These are phyloP conservation scores for Amyelois transitella DNA, from an alignment of 1,140 invertebrate genomes.

Conservation along the genomic window DNA sequence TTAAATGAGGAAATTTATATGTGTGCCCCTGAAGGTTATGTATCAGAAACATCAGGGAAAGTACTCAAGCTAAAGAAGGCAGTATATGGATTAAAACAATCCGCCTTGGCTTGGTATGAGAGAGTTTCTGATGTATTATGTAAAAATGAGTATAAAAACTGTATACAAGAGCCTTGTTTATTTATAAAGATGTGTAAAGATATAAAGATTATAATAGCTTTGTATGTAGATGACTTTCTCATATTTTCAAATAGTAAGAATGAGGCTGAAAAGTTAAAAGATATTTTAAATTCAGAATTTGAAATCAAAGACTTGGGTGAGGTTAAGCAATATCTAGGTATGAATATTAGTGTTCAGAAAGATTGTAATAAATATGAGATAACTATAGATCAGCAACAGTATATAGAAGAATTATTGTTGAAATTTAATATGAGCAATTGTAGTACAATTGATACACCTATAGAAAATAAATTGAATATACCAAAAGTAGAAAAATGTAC, in stretches of 20 bases:
- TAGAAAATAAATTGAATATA: too few species aligned
- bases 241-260: constrained; percentile 13
- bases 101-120: constrained; percentile 19
- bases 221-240: constrained; percentile 25
- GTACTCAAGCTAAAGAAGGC: constrained; percentile 21
- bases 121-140: constrained; percentile 19
- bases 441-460: too few species aligned
- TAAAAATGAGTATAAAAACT: constrained; percentile 23
- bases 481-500: too few species aligned
- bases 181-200: constrained; percentile 16
- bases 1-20: constrained; percentile 12
- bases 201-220: constrained; percentile 15
- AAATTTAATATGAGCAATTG: too few species aligned
- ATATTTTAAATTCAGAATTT: neutral
- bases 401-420: too few species aligned
- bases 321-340: too few species aligned
- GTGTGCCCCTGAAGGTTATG: constrained; percentile 27
- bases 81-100: constrained; percentile 27
- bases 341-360: too few species aligned
- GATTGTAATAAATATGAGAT: too few species aligned
- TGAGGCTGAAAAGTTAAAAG: constrained; percentile 9
- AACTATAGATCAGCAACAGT: too few species aligned
- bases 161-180: constrained; percentile 27
- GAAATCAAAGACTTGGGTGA: neutral
- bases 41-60: constrained; percentile 13